These are phyloP conservation scores for Patiria pectinifera DNA, from an alignment of 53 echinoderm and acorn worm species.

Conservation along the genomic window DNA sequence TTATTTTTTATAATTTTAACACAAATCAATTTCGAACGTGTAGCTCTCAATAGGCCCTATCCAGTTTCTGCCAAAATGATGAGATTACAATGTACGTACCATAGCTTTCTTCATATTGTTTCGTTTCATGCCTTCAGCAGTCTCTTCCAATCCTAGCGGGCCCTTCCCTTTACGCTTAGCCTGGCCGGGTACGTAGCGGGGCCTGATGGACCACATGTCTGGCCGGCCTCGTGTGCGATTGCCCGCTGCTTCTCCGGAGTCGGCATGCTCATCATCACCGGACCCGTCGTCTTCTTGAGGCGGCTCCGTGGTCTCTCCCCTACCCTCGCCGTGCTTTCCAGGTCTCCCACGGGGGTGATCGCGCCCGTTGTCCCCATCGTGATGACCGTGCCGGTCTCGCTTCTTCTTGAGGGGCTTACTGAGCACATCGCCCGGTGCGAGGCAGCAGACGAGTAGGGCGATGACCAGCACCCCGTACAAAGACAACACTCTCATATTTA, in stretches of 20 bases:
- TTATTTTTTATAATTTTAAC: too few species aligned
- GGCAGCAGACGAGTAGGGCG: slow-evolving; percentile 40
- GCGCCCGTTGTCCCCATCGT: neutral
- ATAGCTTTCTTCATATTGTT: slow-evolving; percentile 50
- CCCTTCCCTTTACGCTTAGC: neutral
- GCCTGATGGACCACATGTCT: slow-evolving; percentile 11
- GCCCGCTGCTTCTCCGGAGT: too few species aligned
- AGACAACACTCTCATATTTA: slow-evolving; percentile 44
- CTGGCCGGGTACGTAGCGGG: neutral
- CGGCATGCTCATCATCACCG: neutral
- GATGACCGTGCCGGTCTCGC: slow-evolving; percentile 1
- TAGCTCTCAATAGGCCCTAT: too few species aligned
- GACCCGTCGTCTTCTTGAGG: neutral
- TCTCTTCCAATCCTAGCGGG: neutral
- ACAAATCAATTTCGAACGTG: too few species aligned
- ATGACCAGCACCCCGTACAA: slow-evolving; percentile 39
- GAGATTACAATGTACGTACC: slow-evolving; percentile 7
- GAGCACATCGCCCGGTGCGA: slow-evolving; percentile 17
- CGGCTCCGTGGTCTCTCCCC: neutral
- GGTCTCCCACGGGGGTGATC: neutral
- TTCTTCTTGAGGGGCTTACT: slow-evolving; percentile 42
- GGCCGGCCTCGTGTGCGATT: neutral
- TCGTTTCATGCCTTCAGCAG: neutral
- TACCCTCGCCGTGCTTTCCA: neutral
- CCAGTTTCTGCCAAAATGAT: too few species aligned